Conservation (phyloP, 2,888 invertebrate species). For the Dicyrtoma fusca region DNA sequence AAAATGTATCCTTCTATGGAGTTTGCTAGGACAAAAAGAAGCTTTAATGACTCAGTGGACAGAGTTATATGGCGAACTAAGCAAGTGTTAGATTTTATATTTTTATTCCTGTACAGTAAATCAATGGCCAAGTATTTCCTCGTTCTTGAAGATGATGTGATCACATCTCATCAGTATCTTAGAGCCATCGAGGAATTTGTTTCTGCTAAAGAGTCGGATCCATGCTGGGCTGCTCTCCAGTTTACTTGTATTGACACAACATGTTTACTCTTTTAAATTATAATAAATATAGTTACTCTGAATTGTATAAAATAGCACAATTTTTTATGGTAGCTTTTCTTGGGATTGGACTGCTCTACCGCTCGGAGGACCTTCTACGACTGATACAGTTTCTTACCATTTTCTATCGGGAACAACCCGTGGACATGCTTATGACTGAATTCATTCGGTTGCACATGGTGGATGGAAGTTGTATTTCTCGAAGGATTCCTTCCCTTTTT, state of each 20-base stretch:
- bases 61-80: slow-evolving; percentile 60
- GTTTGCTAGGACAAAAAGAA: slow-evolving; percentile 57
- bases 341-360: slow-evolving; percentile 59
- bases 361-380: slow-evolving; percentile 55
- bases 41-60: slow-evolving; percentile 58
- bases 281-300: too few relatives aligned
- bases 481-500: slow-evolving; percentile 58
- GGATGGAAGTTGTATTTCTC: too few relatives aligned
- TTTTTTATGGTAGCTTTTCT: too few relatives aligned
- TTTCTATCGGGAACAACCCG: slow-evolving; percentile 58
- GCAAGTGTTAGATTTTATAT: slow-evolving; percentile 61
- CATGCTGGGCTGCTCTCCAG: slow-evolving; percentile 58
- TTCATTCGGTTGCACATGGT: too few relatives aligned
- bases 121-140: slow-evolving; percentile 59
- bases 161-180: slow-evolving; percentile 58
- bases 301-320: too few relatives aligned
- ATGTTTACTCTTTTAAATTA: too few relatives aligned
- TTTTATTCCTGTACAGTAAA: slow-evolving; percentile 58
- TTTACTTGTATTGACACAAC: too few relatives aligned
- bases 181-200: slow-evolving; percentile 58
- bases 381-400: slow-evolving; percentile 56
- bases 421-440: slow-evolving; percentile 58
- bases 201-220: slow-evolving; percentile 40
- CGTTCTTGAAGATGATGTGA: slow-evolving; percentile 61
- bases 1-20: slow-evolving; percentile 57